Conservation (phyloP, 1,140 invertebrate genomes). For the Brachionus rubens region DNA sequence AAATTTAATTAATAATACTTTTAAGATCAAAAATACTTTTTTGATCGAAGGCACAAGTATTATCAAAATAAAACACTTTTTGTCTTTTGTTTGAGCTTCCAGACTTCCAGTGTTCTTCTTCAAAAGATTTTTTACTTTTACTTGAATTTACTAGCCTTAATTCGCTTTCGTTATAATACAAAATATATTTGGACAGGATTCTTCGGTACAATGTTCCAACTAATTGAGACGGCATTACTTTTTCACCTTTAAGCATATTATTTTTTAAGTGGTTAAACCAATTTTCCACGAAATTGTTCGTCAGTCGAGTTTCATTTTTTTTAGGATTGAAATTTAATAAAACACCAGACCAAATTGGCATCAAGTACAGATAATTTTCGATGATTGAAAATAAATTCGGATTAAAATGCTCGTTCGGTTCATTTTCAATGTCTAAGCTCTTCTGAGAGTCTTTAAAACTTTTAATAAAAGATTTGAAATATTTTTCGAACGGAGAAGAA, state of each 20-base stretch:
- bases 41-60: not conserved
- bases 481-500: not conserved
- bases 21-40: not conserved
- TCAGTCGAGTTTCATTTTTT: not conserved
- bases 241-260: not conserved
- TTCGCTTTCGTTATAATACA: not conserved
- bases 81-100: not conserved
- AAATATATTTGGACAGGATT: not conserved
- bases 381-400: conserved; percentile 1
- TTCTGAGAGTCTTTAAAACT: not conserved
- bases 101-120: not conserved
- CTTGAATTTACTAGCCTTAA: not conserved
- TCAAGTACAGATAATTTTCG: conserved; percentile 2
- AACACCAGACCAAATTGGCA: not conserved
- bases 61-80: conserved; percentile 9
- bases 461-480: not conserved
- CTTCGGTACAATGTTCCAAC: not conserved
- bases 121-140: not conserved
- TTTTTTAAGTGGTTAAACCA: conserved; percentile 28
- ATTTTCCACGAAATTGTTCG: not conserved
- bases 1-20: not conserved
- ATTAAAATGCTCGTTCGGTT: not conserved
- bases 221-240: conserved; percentile 15
- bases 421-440: not conserved
- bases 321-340: not conserved